Evolutionary conservation across 2,797 vertebrate genomes (phyloP).

Genomic region (Smutsia temminckii): DNA sequence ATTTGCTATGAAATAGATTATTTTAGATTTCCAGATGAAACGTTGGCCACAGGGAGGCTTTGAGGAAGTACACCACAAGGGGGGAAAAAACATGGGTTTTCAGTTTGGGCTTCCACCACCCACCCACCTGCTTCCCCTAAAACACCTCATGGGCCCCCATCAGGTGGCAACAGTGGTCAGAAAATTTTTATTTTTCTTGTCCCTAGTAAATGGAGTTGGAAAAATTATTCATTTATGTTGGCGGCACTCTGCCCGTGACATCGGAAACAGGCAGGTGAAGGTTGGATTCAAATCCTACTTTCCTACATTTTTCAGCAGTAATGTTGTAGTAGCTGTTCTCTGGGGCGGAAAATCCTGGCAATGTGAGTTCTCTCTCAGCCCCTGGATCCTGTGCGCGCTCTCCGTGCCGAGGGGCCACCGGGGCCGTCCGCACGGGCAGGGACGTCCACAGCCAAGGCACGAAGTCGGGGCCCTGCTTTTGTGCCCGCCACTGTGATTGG

Average conservation of each 20-base stretch:
- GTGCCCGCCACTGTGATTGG: neutral
- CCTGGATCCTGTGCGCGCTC: neutral
- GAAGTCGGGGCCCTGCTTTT: neutral
- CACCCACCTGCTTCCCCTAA: neutral
- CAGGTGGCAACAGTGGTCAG: neutral
- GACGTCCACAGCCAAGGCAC: neutral
- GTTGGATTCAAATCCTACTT: neutral
- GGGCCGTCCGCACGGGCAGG: neutral
- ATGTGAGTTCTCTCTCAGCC: neutral
- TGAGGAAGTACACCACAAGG: neutral
- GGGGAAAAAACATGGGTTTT: neutral
- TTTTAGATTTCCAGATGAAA: slow-evolving; percentile 67
- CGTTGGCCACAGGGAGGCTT: slow-evolving; percentile 15
- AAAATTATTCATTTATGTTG: neutral
- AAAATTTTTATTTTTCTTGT: neutral
- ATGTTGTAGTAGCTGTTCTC: neutral
- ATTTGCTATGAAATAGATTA: slow-evolving; percentile 49
- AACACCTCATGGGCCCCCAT: neutral
- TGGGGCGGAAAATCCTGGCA: neutral
- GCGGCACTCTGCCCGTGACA: neutral
- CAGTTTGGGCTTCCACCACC: neutral
- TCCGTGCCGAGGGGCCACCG: neutral
- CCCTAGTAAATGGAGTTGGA: neutral
- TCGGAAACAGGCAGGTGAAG: neutral
- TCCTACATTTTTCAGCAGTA: neutral